Conservation (phyloP, 2,797 vertebrate genomes). For the Dendrocincla fuliginosa region DNA sequence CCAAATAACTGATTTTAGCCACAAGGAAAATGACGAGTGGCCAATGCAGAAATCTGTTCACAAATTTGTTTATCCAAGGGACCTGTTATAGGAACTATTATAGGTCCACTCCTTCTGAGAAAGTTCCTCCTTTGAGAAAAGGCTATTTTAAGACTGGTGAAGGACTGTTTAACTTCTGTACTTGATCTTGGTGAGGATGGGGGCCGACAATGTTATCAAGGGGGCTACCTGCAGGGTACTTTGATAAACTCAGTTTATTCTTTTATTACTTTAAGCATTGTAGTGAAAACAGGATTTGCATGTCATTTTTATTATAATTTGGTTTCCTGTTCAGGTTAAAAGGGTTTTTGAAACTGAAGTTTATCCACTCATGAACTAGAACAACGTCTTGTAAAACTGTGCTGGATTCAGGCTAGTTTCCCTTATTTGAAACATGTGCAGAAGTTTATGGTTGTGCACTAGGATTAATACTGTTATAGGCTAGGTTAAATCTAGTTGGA, state of each 20-base stretch:
- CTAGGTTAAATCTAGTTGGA: conserved; percentile 43
- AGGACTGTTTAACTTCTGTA: neutral
- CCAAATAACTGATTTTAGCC: neutral
- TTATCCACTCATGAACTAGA: conserved; percentile 61
- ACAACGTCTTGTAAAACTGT: conserved; percentile 53
- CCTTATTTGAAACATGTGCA: conserved; percentile 66
- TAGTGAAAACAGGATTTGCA: conserved; percentile 60
- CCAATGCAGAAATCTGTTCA: neutral
- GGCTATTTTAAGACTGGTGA: neutral
- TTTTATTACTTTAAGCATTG: conserved; percentile 44
- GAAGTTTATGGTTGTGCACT: conserved; percentile 61
- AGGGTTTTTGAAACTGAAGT: conserved; percentile 54
- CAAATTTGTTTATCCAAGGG: neutral
- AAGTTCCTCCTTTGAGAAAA: neutral
- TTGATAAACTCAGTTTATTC: conserved; percentile 21
- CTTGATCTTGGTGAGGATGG: neutral
- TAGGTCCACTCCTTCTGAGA: neutral
- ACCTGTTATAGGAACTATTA: neutral
- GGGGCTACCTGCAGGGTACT: neutral
- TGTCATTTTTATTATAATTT: conserved; percentile 69
- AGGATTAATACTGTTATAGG: conserved; percentile 44
- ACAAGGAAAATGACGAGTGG: neutral
- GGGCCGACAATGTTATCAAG: neutral
- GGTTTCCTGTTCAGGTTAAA: conserved; percentile 56
- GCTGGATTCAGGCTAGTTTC: conserved; percentile 4